Percentiles rank a stretch among this genome's conserved stretches.
phyloP scores from a whole-genome alignment of 2,888 invertebrate species.

The Agonopterix alstromeriana region DNA sequence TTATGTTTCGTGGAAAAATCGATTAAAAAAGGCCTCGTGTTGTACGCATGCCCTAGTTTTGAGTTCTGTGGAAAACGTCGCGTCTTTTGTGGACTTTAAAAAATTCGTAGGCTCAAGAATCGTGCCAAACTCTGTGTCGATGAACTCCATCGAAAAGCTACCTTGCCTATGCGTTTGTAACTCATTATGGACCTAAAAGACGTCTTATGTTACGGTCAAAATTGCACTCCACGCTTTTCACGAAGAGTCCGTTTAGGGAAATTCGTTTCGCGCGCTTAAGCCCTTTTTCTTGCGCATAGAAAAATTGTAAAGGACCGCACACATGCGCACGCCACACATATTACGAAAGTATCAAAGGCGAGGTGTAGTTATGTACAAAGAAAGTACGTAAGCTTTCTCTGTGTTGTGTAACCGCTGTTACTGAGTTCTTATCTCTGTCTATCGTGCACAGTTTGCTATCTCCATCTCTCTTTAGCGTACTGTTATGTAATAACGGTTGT shows the following conservation, averaged over 20 bases:
- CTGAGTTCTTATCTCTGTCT: constrained; percentile 43
- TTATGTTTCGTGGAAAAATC: constrained; percentile 36
- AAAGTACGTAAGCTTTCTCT: constrained; percentile 73
- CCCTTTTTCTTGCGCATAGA: constrained; percentile 49
- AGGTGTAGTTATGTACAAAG: constrained; percentile 46
- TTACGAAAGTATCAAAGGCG: constrained; percentile 32
- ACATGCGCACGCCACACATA: constrained; percentile 28
- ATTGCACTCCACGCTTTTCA: constrained; percentile 26
- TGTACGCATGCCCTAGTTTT: constrained; percentile 59
- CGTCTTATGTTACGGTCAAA: constrained; percentile 23
- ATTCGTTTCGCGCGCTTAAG: constrained; percentile 42
- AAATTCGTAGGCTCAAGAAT: constrained; percentile 54
- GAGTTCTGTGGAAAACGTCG: constrained; percentile 48
- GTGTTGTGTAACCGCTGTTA: constrained; percentile 59
- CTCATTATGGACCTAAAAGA: constrained; percentile 8
- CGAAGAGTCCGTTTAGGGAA: constrained; percentile 55
- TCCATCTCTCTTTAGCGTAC: constrained; percentile 44
- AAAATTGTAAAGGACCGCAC: constrained; percentile 60
- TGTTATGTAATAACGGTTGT: constrained; percentile 76
- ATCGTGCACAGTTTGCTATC: constrained; percentile 22
- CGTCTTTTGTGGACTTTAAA: constrained; percentile 57
- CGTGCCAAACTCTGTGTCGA: constrained; percentile 70
- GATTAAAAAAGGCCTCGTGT: constrained; percentile 24
- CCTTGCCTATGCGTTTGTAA: constrained; percentile 29
- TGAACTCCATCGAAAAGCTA: constrained; percentile 62